A percentile compares a stretch with the other conserved stretches of the same genome.
These are phyloP conservation scores for Malaclemys terrapin DNA, from an alignment of 2,113 vertebrate genomes.

Conservation along the genomic window DNA sequence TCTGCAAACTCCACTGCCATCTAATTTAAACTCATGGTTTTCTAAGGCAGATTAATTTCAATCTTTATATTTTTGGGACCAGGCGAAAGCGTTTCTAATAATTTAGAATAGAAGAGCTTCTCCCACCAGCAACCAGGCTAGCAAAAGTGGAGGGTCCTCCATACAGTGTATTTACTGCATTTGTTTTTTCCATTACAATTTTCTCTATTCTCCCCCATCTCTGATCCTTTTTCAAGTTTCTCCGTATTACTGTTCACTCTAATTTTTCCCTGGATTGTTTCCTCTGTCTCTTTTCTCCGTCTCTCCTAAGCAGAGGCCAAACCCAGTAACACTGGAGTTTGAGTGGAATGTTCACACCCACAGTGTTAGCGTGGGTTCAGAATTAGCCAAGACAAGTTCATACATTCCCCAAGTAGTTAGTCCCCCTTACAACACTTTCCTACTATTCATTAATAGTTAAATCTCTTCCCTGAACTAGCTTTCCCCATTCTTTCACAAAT, in stretches of 20 bases:
- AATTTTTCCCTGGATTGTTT: background rate
- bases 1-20: background rate
- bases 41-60: slow-evolving; percentile 7
- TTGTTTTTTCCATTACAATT: background rate
- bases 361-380: background rate
- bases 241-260: background rate
- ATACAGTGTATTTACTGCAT: background rate
- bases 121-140: background rate
- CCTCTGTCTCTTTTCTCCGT: background rate
- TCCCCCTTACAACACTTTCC: slow-evolving; percentile 30
- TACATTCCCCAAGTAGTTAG: slow-evolving; percentile 53
- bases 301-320: background rate
- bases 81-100: background rate
- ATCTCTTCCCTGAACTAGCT: slow-evolving; percentile 14
- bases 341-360: slow-evolving; percentile 53
- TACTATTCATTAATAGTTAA: slow-evolving; percentile 41
- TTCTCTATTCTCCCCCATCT: background rate
- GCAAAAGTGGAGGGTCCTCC: background rate
- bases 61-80: background rate
- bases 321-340: background rate
- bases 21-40: background rate
- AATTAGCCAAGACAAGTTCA: slow-evolving; percentile 69
- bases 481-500: slow-evolving; percentile 19
- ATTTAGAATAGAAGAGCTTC: background rate
- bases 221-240: background rate